Percentiles rank a stretch among this genome's conserved stretches.
Conservation (phyloP, 1,140 invertebrate genomes). For the Trialeurodes vaporariorum region DNA sequence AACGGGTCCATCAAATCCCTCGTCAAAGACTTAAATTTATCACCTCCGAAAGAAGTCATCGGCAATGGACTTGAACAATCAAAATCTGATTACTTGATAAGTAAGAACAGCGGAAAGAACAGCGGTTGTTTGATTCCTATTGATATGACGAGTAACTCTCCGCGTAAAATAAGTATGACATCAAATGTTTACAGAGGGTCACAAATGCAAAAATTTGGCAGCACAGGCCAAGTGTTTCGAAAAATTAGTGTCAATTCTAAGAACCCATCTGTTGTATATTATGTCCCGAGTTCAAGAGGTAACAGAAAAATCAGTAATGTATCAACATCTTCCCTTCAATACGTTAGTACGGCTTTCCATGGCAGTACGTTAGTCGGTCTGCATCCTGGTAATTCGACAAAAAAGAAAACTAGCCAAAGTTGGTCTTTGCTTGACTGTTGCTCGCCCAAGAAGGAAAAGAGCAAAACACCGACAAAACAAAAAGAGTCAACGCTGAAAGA, state of each 20-base stretch:
- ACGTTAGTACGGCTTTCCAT: slow-evolving; percentile 69
- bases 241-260: slow-evolving; percentile 4
- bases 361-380: slow-evolving; percentile 65
- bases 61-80: background rate
- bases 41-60: background rate
- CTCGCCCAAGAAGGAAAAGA: background rate
- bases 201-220: slow-evolving; percentile 17
- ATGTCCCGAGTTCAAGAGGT: background rate
- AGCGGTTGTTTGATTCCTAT: too few species aligned
- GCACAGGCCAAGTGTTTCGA: slow-evolving; percentile 18
- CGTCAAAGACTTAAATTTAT: background rate
- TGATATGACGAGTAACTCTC: too few species aligned
- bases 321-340: slow-evolving; percentile 63
- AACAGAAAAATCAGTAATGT: slow-evolving; percentile 19
- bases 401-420: slow-evolving; percentile 34
- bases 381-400: slow-evolving; percentile 63
- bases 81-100: background rate
- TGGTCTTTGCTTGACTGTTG: background rate
- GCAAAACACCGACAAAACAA: background rate
- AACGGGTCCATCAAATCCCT: background rate
- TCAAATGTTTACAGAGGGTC: slow-evolving; percentile 27
- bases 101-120: background rate
- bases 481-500: background rate
- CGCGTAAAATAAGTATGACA: slow-evolving; percentile 42
- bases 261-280: background rate